Evolutionary conservation across 2,113 vertebrate genomes (phyloP).

Genomic region (Acanthisitta chloris): DNA sequence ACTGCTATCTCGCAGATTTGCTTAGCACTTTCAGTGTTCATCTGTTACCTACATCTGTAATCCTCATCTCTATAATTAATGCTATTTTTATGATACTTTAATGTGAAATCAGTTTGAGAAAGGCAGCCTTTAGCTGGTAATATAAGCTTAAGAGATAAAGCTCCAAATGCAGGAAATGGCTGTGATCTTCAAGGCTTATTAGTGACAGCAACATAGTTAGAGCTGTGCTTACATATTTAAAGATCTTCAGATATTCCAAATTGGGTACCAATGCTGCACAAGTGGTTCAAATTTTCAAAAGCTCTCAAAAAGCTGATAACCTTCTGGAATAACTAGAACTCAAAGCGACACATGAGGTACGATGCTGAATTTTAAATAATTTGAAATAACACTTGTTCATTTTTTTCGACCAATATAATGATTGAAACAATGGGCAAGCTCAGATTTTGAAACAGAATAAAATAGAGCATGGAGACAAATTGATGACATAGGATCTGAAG

Average conservation of each 20-base stretch:
- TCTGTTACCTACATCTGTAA: constrained; percentile 54
- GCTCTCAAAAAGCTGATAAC: not conserved
- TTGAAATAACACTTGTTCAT: not conserved
- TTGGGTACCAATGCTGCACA: not conserved
- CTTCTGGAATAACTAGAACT: constrained; percentile 1
- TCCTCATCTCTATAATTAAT: constrained; percentile 59
- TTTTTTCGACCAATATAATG: not conserved
- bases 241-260: constrained; percentile 33
- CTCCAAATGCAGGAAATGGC: not conserved
- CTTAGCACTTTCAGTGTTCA: constrained; percentile 53
- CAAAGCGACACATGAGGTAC: not conserved
- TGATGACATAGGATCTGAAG: not conserved
- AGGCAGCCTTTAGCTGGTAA: constrained; percentile 24
- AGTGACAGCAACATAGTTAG: not conserved
- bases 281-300: constrained; percentile 33
- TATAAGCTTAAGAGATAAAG: constrained; percentile 10
- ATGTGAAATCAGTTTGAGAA: constrained; percentile 26
- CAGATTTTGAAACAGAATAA: not conserved
- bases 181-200: constrained; percentile 54
- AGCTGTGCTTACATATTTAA: constrained; percentile 3
- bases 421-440: not conserved
- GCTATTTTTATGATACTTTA: constrained; percentile 38
- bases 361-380: not conserved
- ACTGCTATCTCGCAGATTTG: constrained; percentile 38
- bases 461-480: not conserved